Evolutionary conservation across 2,888 invertebrate species (phyloP), one percentile per base, ranked within the genome.

Genomic region (Andrena trimmerana): DNA sequence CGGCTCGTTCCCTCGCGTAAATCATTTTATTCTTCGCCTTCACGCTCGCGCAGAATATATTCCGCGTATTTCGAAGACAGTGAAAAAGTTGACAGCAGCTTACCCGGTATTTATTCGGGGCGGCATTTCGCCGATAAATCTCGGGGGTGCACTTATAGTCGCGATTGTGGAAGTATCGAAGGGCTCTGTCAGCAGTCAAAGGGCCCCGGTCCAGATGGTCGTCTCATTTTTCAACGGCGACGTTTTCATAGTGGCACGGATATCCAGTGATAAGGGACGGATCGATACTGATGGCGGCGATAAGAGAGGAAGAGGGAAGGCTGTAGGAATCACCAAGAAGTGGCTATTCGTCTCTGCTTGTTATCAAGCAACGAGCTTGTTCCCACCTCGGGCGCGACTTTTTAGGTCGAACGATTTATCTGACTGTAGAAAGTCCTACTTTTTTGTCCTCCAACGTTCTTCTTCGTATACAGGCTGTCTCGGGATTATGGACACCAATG

Each of bases 141-240:
- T 71, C 4, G 57, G 24, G 31, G 3, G 27, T n/a, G 16, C 20
- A 24, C 50, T 69, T 79, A 36, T 31, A 69, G 72, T 29, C 7
- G 31, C n/a, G 52, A 57, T 52, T 36, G 29, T 16, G 36, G 24
- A 57, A 65, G 69, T 63, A 66, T 78, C 52, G 33, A 42, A 57
- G 57, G 42, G 62, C 70, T 60, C 62, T 20, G 54, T 62, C 52
- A 31, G 8, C 52, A 50, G 42, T 71, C 59, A 31, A 80, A 75
- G 52, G 57, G 54, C 4, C 48, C 33, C 36, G 75, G 65, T 69
- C 65, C 60, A 71, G 63, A 77, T 70, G 60, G 67, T n/a, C 57
- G 29, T 33, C 33, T 8, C 72, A 79, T 84, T 84, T 83, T 72
- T 83, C 84, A 79, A 54, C 29, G 60, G 2, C 48, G 72, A 75